Evolutionary conservation across 2,797 vertebrate genomes (phyloP), one percentile per base, ranked within the genome.

Genomic region (Enteromius mattozi): DNA sequence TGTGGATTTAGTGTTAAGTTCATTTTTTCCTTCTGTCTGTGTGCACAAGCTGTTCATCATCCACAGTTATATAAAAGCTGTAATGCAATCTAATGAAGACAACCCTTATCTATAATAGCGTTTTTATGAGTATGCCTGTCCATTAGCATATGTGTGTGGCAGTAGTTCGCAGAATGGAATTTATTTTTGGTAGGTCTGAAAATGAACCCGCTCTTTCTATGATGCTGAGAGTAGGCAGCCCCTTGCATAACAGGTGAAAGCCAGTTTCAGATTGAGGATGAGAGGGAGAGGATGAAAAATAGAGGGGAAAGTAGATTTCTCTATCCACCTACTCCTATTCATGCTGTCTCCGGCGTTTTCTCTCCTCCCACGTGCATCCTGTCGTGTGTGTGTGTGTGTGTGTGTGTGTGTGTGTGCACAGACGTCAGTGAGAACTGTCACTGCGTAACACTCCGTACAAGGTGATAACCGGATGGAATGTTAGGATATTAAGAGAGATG

Each of bases 281-380:
- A 83, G 81, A 74, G 10, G 33, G 71, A 45, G 63, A 71, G 56
- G 85, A 33, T 17, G 86, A 88, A 90, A 87, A 90, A 70, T 86
- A 90, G 83, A 87, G 84, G 77, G 84, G 81, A 75, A 83, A 84
- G 90, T 71, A 68, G 68, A 86, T 87, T 88, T 82, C 9, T 86
- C 91, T 77, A 89, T 90, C 92, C 89, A 93, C 92, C 83, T 88
- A 83, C 88, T 87, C 74, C 90, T 89, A 85, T 89, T 92, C 89
- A 90, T 86, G 78, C 88, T 70, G 86, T 88, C 89, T 90, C 88
- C 59, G 37, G 59, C 78, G 63, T 37, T 83, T 89, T 87, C 89
- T 89, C 87, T 94, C 92, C 91, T 91, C 94, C 94, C 91, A 93
- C 94, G 74, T 66, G 72, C 74, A 61, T 84, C 91, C 92, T 91